These are phyloP conservation scores for Xanthostigma xanthostigma DNA, from an alignment of 2,888 invertebrate species.

Conservation along the genomic window DNA sequence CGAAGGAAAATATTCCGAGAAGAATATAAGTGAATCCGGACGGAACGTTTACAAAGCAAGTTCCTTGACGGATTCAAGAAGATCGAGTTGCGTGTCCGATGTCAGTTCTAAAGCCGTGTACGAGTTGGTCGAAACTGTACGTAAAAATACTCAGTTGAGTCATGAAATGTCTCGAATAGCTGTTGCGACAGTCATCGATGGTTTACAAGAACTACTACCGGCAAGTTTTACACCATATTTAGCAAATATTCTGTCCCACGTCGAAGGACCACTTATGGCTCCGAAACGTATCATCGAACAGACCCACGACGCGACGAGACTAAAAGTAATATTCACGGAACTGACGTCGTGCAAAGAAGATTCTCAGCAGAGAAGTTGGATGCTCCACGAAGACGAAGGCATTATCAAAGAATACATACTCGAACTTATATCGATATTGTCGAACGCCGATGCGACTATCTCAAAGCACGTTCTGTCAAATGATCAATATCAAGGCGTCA, in stretches of 20 bases:
- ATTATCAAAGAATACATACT: conserved; percentile 74
- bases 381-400: conserved; percentile 83
- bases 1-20: conserved; percentile 28
- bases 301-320: conserved; percentile 69
- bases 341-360: conserved; percentile 84
- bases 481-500: conserved; percentile 71
- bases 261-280: conserved; percentile 41
- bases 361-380: conserved; percentile 91
- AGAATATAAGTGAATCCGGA: conserved; percentile 35
- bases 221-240: conserved; percentile 42
- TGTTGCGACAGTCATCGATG: conserved; percentile 57
- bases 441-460: conserved; percentile 81
- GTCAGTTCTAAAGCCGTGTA: conserved; percentile 45
- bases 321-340: conserved; percentile 71
- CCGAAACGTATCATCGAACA: conserved; percentile 58
- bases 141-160: conserved; percentile 70
- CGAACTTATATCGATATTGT: conserved; percentile 73
- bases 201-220: conserved; percentile 39
- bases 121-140: conserved; percentile 63
- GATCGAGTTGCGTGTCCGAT: conserved; percentile 26
- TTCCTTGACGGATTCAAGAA: conserved; percentile 32
- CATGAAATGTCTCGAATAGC: conserved; percentile 78
- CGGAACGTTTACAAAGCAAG: conserved; percentile 32
- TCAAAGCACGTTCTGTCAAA: conserved; percentile 70
- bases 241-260: conserved; percentile 36